Percentiles rank a stretch among this genome's conserved stretches.
phyloP scores from a whole-genome alignment of 2,888 invertebrate genomes.

The Dioctria linearis region DNA sequence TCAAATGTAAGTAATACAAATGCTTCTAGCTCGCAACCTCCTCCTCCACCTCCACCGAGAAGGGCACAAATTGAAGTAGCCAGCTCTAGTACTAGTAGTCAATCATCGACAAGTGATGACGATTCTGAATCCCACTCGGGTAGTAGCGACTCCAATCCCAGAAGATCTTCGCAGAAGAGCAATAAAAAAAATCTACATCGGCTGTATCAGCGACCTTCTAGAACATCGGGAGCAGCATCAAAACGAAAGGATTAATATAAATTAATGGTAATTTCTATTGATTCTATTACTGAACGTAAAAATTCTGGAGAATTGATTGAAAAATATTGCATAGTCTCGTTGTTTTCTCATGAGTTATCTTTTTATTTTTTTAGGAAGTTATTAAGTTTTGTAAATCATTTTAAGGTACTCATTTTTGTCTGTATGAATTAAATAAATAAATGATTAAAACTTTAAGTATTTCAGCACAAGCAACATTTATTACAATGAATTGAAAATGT shows the following conservation, averaged over 20 bases:
- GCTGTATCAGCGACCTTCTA: slow-evolving; percentile 22
- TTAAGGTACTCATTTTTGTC: slow-evolving; percentile 33
- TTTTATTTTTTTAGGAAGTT: slow-evolving; percentile 28
- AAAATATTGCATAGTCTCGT: background rate
- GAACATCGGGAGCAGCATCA: slow-evolving; percentile 14
- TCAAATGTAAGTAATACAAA: slow-evolving; percentile 35
- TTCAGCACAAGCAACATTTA: background rate
- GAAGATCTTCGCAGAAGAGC: background rate
- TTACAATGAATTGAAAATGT: background rate
- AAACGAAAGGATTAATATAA: slow-evolving; percentile 26
- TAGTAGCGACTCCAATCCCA: slow-evolving; percentile 28
- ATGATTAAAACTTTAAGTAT: background rate
- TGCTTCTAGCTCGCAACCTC: slow-evolving; percentile 42
- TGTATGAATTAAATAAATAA: slow-evolving; percentile 40
- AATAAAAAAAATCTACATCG: slow-evolving; percentile 12
- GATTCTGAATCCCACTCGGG: slow-evolving; percentile 33
- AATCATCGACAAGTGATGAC: slow-evolving; percentile 35
- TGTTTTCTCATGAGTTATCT: background rate
- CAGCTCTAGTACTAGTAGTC: slow-evolving; percentile 27
- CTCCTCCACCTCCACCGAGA: slow-evolving; percentile 41
- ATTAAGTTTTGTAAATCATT: slow-evolving; percentile 35
- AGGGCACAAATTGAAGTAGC: slow-evolving; percentile 33
- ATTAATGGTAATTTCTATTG: slow-evolving; percentile 29
- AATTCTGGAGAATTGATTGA: background rate
- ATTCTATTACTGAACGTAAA: background rate